Evolutionary conservation across 2,113 vertebrate genomes (phyloP).

Genomic region (Beaufortia kweichowensis): DNA sequence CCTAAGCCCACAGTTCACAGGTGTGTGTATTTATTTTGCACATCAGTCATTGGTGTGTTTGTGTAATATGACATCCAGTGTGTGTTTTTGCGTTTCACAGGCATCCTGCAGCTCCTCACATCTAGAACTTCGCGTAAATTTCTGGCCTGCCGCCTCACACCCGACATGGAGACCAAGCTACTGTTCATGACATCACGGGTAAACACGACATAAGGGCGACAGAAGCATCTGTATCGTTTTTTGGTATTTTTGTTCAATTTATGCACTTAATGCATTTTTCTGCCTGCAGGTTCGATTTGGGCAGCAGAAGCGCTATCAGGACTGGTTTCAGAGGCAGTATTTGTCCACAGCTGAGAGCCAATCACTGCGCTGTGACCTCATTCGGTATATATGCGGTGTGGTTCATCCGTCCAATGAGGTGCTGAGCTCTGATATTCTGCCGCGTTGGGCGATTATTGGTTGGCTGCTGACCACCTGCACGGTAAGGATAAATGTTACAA

Average conservation of each 20-base stretch:
- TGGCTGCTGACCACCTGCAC: conserved; percentile 98
- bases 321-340: conserved; percentile 97
- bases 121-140: conserved; percentile 94
- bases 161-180: conserved; percentile 97
- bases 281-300: conserved; percentile 85
- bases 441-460: conserved; percentile 97
- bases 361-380: conserved; percentile 93
- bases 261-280: too few relatives aligned
- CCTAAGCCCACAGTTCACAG: conserved; percentile 91
- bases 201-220: too few relatives aligned
- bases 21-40: conserved; percentile 63
- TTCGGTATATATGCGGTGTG: conserved; percentile 95
- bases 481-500: conserved; percentile 63
- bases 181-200: conserved; percentile 98
- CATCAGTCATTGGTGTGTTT: neutral
- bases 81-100: conserved; percentile 60
- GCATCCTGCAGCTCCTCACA: conserved; percentile 91
- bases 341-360: conserved; percentile 93
- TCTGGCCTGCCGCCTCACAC: conserved; percentile 92
- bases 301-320: conserved; percentile 96
- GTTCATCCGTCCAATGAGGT: conserved; percentile 97
- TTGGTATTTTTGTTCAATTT: too few relatives aligned
- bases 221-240: neutral
- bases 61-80: neutral
- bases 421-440: conserved; percentile 95